Base-by-base conservation (phyloP, 2,113 vertebrate genomes). In the Pleuronectes platessa region DNA sequence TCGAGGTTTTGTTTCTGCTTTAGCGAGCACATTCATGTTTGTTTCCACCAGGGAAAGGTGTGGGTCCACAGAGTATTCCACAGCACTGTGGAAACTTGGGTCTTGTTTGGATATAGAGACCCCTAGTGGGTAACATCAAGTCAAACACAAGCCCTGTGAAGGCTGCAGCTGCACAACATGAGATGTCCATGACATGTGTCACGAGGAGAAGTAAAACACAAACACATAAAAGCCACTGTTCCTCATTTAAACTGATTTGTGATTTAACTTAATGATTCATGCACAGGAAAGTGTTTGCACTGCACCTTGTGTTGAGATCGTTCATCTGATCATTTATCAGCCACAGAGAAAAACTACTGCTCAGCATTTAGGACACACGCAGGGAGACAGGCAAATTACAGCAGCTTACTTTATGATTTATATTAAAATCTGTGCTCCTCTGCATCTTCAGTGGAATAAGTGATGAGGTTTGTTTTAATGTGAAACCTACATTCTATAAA, bases 101-200 rank as follows among this genome's bases (percentile, higher is more conserved):
- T 78, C 79, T 86, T 84, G 83, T 87, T 87, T 90, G 92, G 83
- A 78, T 87, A 84, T 77, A 92, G 93, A 92, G 93, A 92, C 94
- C 91, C 93, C 93, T 94, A 89, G 92, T 94, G 94, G 94, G 71
- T 69, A 80, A 78, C 72, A 58, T 49, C 76, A 53, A 79, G 86
- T 71, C 61, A 82, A 83, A 89, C 86, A 84, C 42, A 31, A 77
- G 47, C 61, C 77, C 74, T 53, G 65, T 40, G 49, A 74, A 65
- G 51, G n/a, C 63, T 81, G 58, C 9, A 71, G 35, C 51, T 76
- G 40, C 68, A 73, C 55, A 20, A 74, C 74, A 79, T 2, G 18
- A 63, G 21, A 78, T 74, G 85, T 76, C 74, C 76, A 2, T 59
- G 66, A 67, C 24, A 11, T 61, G 69, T 77, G 53, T 73, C 10